A percentile compares a stretch with the other conserved stretches of the same genome.
These are phyloP conservation scores for Petroica traversi DNA, from an alignment of 2,113 vertebrate species.

Conservation along the genomic window DNA sequence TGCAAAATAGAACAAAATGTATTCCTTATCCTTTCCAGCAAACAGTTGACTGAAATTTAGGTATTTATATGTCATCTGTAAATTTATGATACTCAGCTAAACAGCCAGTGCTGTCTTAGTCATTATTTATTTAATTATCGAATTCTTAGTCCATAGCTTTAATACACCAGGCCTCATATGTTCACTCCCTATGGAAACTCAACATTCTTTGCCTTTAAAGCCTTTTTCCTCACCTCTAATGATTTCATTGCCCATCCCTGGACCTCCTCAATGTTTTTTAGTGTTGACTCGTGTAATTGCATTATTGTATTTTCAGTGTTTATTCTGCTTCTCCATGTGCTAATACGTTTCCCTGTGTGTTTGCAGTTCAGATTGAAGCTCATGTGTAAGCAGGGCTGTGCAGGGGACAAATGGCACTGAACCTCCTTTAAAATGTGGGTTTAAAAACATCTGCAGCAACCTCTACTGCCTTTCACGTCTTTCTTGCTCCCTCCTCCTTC, in stretches of 20 bases:
- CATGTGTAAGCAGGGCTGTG: background rate
- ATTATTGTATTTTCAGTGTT: background rate
- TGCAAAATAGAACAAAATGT: background rate
- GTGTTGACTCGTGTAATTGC: background rate
- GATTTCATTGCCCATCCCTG: background rate
- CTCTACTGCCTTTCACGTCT: background rate
- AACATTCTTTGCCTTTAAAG: background rate
- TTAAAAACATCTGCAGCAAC: background rate
- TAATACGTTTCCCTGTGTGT: background rate
- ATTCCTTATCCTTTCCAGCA: background rate
- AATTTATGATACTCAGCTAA: background rate
- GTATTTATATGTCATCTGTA: background rate
- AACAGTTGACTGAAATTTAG: background rate
- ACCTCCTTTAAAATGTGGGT: background rate
- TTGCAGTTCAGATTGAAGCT: background rate
- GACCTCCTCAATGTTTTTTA: background rate
- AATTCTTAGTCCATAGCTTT: background rate
- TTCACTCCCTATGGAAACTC: background rate
- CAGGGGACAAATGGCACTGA: background rate
- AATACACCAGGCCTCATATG: background rate
- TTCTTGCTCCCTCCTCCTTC: background rate
- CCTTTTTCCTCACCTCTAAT: background rate
- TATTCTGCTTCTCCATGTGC: background rate
- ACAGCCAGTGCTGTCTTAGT: background rate
- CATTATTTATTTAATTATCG: background rate